phyloP scores from a whole-genome alignment of 2,113 vertebrate species.

The Noturus placidus region DNA sequence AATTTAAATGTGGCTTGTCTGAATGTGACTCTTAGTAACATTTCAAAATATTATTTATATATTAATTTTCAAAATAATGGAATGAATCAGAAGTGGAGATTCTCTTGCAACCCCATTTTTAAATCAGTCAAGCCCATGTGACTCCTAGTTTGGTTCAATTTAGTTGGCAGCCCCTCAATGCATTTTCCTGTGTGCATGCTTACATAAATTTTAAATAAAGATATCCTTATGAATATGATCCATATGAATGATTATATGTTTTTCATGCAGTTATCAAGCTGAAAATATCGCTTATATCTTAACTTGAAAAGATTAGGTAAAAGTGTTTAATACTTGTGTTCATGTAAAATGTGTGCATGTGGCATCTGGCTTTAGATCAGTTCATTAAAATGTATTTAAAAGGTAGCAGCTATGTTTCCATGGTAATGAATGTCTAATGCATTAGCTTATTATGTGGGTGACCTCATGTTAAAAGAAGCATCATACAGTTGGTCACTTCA shows the following conservation, averaged over 20 bases:
- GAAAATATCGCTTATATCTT: background rate
- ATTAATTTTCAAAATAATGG: background rate
- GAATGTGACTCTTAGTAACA: background rate
- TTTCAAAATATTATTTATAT: background rate
- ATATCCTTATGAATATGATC: background rate
- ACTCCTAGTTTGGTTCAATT: background rate
- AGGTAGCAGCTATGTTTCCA: conserved; percentile 37
- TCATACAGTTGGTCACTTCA: conserved; percentile 44
- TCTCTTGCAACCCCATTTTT: background rate
- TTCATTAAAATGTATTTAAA: conserved; percentile 38
- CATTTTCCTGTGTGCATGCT: background rate
- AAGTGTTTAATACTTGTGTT: background rate
- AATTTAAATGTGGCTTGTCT: background rate
- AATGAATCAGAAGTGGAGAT: background rate
- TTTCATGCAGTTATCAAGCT: background rate
- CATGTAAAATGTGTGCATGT: conserved; percentile 22
- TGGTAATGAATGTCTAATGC: conserved; percentile 41
- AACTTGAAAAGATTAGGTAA: background rate
- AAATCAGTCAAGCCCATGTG: background rate
- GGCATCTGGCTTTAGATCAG: conserved; percentile 3
- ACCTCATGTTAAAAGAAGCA: conserved; percentile 42
- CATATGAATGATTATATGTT: background rate
- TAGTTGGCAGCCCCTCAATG: background rate
- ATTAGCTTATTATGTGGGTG: conserved; percentile 20
- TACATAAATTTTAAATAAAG: background rate